Conservation (phyloP, 2,113 vertebrate genomes). For the Alces alces region DNA sequence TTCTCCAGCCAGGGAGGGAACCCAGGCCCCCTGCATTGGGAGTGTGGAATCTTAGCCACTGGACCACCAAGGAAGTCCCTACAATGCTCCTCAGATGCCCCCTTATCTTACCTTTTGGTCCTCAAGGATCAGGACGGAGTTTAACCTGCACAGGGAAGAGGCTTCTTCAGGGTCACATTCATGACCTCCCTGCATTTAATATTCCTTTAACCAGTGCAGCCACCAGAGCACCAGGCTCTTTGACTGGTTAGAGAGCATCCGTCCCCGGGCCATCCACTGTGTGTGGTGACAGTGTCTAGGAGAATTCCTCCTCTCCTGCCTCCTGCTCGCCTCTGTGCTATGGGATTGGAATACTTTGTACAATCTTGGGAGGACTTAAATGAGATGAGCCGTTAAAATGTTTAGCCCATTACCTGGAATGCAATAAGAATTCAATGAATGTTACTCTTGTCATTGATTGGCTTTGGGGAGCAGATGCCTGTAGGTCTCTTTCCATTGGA, state of each 20-base stretch:
- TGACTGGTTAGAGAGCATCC: neutral
- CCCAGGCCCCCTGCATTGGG: neutral
- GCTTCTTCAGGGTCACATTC: neutral
- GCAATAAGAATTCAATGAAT: neutral
- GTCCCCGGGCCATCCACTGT: neutral
- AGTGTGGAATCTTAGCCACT: neutral
- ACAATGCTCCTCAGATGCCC: neutral
- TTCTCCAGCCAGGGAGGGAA: neutral
- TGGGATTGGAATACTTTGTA: neutral
- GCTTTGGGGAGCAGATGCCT: neutral
- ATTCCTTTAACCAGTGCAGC: too few species aligned
- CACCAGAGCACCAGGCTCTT: rapidly evolving
- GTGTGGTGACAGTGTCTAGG: rapidly evolving
- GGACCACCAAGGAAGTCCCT: neutral
- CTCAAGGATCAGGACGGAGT: neutral
- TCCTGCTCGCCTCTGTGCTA: neutral
- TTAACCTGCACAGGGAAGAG: neutral
- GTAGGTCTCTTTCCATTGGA: neutral
- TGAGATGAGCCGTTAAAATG: neutral
- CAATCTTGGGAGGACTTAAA: neutral
- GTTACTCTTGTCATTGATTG: neutral
- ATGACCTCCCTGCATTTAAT: neutral
- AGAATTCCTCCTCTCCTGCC: neutral
- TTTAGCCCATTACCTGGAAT: neutral
- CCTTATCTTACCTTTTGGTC: neutral